Base-by-base conservation (phyloP, 1,140 invertebrate genomes). In the Melitaea cinxia region DNA sequence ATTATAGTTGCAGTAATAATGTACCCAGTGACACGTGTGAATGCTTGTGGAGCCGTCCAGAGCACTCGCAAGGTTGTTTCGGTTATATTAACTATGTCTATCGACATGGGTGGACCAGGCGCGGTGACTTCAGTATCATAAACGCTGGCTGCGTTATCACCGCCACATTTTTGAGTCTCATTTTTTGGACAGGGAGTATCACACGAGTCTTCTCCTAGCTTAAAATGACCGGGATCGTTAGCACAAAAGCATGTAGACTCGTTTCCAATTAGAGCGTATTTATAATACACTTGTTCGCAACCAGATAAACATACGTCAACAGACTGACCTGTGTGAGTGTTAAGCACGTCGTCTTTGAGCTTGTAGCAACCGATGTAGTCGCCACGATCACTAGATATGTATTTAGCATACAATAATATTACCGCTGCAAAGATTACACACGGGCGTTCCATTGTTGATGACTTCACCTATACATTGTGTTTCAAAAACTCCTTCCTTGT, bases 81-180 rank as follows among this genome's bases (percentile, higher is more conserved):
- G 0, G 88, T 93, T 10, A 85, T 68, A 61, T 93, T 92, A 0
- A 79, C 55, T 3, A 93, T 70, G 3, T 82, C 71, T 21, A 93
- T 62, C 15, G 91, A 82, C 54, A 85, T 77, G 0, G 92, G 92
- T 0, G 85, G 88, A 0, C 91, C 91, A 2, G 92, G 90, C 2
- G 84, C 78, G 2, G 68, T 68, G 1, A 91, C 79, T 10, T 88
- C 90, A 0, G 92, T 93, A 39, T 92, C 91, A 68, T 93, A 93
- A 0, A 93, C 92, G 28, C 92, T 93, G 9, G 88, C 87, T 0
- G 90, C 85, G 30, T 91, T 85, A 4, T 88, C 86, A 6, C 92
- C 92, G 0, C 92, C 92, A 64, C 92, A 93, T 33, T 85, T 91
- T 66, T 93, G 91, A 1, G 88, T 86, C 60, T 89, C 91, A 64